phyloP scores from a whole-genome alignment of 2,113 vertebrate species.

The Solea solea region DNA sequence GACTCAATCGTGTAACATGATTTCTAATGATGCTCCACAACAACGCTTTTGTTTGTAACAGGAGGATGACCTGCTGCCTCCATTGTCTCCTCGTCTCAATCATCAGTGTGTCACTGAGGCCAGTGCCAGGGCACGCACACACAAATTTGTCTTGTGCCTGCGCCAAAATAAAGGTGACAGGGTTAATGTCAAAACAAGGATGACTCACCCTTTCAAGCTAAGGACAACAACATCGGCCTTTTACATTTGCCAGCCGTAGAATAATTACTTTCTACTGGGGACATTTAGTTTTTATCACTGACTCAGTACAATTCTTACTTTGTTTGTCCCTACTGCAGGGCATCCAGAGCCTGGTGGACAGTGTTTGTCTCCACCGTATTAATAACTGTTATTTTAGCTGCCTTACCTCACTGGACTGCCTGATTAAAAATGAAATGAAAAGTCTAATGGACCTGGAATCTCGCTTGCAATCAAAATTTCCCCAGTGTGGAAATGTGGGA shows the following conservation, averaged over 20 bases:
- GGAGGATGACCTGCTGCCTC: conserved; percentile 20
- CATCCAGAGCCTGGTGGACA: conserved; percentile 50
- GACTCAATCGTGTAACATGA: conserved; percentile 18
- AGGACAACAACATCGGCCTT: conserved; percentile 40
- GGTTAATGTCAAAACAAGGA: conserved; percentile 55
- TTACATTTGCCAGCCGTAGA: conserved; percentile 26
- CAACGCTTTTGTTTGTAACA: conserved; percentile 28
- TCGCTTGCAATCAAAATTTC: conserved; percentile 54
- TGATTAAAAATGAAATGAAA: conserved; percentile 74
- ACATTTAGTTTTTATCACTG: conserved; percentile 18
- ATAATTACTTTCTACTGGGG: conserved; percentile 52
- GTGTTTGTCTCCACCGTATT: conserved; percentile 54
- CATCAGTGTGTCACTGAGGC: conserved; percentile 1
- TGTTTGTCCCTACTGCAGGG: conserved; percentile 17
- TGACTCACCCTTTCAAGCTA: conserved; percentile 53
- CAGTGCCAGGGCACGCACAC: conserved; percentile 47
- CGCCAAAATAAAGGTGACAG: conserved; percentile 68
- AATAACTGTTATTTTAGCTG: conserved; percentile 67
- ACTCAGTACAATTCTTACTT: not conserved
- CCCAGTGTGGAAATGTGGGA: conserved; percentile 42
- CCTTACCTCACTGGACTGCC: conserved; percentile 56
- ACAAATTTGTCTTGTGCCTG: conserved; percentile 52
- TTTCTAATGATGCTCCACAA: conserved; percentile 33
- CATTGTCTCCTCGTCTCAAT: conserved; percentile 54
- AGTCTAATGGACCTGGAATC: conserved; percentile 64